Evolutionary conservation across 2,888 invertebrate genomes (phyloP).

Genomic region (Tenthredo amoena): DNA sequence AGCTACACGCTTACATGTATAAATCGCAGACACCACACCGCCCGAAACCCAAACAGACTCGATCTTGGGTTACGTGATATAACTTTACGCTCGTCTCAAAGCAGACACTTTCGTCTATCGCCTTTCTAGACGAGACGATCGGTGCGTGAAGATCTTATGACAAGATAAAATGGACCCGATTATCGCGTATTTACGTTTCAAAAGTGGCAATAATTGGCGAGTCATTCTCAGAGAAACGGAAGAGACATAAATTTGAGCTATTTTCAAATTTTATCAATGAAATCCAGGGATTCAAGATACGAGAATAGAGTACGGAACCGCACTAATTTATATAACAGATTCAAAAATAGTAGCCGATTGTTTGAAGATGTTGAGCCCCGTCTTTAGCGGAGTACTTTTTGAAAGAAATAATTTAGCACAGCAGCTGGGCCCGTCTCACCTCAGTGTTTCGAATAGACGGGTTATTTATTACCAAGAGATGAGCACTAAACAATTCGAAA

Average conservation of each 20-base stretch:
- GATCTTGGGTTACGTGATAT: constrained; percentile 45
- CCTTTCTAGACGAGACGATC: neutral
- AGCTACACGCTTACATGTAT: constrained; percentile 21
- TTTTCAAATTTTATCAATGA: neutral
- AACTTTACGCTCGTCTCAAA: constrained; percentile 21
- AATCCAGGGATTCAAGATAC: neutral
- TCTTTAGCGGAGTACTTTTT: neutral
- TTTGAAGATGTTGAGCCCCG: constrained; percentile 6
- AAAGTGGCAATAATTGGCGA: neutral
- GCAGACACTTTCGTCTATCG: constrained; percentile 1
- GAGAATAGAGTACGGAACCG: neutral
- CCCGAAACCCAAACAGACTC: constrained; percentile 44
- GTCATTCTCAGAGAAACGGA: neutral
- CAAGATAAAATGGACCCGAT: neutral
- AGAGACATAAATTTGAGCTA: neutral
- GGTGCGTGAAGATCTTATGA: neutral
- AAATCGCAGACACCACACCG: constrained; percentile 22
- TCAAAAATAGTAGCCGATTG: constrained; percentile 16
- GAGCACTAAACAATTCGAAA: neutral
- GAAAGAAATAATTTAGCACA: neutral
- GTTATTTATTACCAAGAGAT: neutral
- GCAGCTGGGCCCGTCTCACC: neutral
- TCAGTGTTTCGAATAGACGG: neutral
- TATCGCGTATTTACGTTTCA: neutral
- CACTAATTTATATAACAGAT: neutral